Conservation (phyloP, 2,113 vertebrate species). For the Spea bombifrons region DNA sequence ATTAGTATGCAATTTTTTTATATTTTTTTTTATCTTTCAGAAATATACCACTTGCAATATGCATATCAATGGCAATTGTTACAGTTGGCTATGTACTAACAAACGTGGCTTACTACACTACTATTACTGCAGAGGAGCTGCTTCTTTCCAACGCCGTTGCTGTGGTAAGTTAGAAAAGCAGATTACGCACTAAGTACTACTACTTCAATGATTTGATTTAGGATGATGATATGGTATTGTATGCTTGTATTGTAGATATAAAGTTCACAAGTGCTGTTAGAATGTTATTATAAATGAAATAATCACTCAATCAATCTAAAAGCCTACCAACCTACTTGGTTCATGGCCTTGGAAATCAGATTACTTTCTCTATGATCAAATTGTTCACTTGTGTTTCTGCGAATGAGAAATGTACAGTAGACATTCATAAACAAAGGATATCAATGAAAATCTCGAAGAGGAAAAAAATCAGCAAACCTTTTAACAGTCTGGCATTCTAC, state of each 20-base stretch:
- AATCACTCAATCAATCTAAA: constrained; percentile 12
- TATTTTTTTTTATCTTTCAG: constrained; percentile 70
- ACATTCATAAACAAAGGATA: neutral
- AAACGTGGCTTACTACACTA: constrained; percentile 92
- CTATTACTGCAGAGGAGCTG: constrained; percentile 85
- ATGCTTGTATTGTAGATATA: neutral
- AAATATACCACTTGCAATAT: constrained; percentile 91
- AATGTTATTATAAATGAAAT: constrained; percentile 14
- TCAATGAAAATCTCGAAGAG: neutral
- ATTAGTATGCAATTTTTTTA: neutral
- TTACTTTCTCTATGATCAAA: neutral
- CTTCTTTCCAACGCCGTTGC: constrained; percentile 84
- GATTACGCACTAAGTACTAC: neutral
- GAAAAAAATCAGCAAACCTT: neutral
- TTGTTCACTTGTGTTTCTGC: neutral
- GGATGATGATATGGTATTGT: neutral
- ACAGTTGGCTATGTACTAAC: constrained; percentile 85
- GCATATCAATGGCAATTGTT: constrained; percentile 91
- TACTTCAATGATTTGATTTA: constrained; percentile 4
- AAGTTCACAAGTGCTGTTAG: neutral
- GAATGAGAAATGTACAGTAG: neutral
- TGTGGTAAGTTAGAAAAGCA: constrained; percentile 75
- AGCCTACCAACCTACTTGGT: constrained; percentile 3
- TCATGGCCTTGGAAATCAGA: constrained; percentile 14
- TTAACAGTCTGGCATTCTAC: too few species aligned